These are phyloP conservation scores for Calliphora vomitoria DNA, from an alignment of 2,888 invertebrate species.

Conservation along the genomic window DNA sequence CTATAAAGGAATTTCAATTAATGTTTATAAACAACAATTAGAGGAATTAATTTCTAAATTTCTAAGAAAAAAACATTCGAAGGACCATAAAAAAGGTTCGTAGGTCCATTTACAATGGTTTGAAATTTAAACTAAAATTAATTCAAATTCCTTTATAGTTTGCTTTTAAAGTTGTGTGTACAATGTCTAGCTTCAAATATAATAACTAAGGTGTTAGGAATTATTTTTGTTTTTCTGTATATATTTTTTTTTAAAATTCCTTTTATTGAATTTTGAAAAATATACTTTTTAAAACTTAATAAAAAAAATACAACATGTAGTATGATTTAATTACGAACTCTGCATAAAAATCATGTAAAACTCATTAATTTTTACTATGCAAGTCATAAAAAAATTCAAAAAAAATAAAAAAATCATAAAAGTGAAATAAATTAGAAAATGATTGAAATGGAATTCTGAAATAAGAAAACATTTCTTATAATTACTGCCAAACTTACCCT, in stretches of 20 bases:
- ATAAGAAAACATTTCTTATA: neutral
- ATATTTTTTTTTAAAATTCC: neutral
- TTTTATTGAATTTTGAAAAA: neutral
- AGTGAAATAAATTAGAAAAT: constrained; percentile 9
- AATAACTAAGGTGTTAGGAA: neutral
- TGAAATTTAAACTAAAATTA: too few species aligned
- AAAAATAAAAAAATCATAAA: neutral
- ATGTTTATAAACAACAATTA: neutral
- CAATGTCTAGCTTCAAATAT: too few species aligned
- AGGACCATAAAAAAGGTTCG: neutral
- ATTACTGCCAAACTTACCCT: constrained; percentile 87
- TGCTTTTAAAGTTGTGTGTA: neutral
- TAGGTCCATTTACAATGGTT: neutral
- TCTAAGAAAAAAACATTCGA: too few species aligned
- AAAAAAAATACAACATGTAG: neutral
- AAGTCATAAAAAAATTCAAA: neutral
- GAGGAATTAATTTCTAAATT: too few species aligned
- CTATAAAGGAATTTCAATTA: neutral
- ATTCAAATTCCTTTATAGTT: neutral
- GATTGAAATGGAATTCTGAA: constrained; percentile 12
- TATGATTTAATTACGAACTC: neutral
- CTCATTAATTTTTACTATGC: neutral
- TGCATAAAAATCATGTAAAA: neutral
- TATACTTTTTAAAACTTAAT: neutral
- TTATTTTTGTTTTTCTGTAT: neutral